Conservation (phyloP, 2,888 invertebrate genomes). For the Chrysomela aeneicollis region DNA sequence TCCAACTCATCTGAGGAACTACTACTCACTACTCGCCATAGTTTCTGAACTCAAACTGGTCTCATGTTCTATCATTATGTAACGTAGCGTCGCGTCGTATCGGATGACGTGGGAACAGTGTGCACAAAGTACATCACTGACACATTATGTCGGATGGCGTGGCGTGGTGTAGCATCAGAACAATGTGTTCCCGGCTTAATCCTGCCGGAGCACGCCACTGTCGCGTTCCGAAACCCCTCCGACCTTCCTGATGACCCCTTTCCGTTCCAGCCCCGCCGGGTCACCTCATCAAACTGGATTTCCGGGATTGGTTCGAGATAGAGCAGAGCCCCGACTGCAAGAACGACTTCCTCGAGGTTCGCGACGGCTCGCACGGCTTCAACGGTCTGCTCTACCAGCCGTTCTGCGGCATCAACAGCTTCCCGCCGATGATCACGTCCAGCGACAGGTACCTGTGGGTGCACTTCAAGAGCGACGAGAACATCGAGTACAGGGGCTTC, state of each 20-base stretch:
- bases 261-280: slow-evolving; percentile 66
- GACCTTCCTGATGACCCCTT: neutral
- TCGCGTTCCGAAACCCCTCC: neutral
- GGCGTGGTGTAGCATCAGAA: too few relatives aligned
- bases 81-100: too few relatives aligned
- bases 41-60: too few relatives aligned
- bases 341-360: slow-evolving; percentile 83
- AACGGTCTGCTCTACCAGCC: slow-evolving; percentile 66
- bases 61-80: too few relatives aligned
- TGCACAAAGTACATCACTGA: too few relatives aligned
- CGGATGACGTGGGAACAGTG: too few relatives aligned
- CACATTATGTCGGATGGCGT: too few relatives aligned
- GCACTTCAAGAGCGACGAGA: slow-evolving; percentile 81
- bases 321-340: slow-evolving; percentile 74
- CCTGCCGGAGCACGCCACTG: too few relatives aligned
- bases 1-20: too few relatives aligned
- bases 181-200: too few relatives aligned
- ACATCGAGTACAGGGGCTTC: slow-evolving; percentile 81
- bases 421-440: slow-evolving; percentile 77
- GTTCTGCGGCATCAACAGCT: slow-evolving; percentile 76
- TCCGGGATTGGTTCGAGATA: slow-evolving; percentile 80
- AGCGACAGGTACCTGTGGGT: slow-evolving; percentile 80
- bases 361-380: slow-evolving; percentile 83
- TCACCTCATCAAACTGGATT: slow-evolving; percentile 77
- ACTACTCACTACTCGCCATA: too few relatives aligned